Conservation (phyloP, 2,113 vertebrate species). For the Rhinogobius similis region DNA sequence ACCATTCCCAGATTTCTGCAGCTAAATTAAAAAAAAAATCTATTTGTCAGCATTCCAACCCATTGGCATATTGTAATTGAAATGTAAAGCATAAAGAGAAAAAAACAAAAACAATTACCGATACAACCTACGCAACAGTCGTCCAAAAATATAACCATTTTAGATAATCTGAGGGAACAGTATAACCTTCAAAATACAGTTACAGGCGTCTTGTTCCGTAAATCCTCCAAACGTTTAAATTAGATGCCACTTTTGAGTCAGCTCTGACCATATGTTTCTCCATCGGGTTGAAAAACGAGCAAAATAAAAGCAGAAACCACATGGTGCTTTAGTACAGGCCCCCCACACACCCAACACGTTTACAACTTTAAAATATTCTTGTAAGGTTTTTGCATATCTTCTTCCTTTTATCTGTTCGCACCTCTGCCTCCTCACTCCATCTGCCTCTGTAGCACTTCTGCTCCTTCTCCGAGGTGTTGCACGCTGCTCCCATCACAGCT, state of each 20-base stretch:
- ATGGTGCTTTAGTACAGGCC: conserved; percentile 11
- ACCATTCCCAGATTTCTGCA: no score
- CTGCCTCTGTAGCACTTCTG: conserved; percentile 17
- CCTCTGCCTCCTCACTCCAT: conserved; percentile 16
- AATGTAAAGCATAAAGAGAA: background rate
- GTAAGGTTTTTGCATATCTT: conserved; percentile 1
- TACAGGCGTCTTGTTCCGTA: no score
- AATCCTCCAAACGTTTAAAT: no score
- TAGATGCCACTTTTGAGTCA: conserved; percentile 15
- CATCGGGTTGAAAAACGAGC: conserved; percentile 28
- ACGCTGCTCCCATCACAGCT: conserved; percentile 22
- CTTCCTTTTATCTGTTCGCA: conserved; percentile 15
- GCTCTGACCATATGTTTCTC: conserved; percentile 32
- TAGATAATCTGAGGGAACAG: no score
- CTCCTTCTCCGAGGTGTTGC: background rate
- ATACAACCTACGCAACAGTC: no score
- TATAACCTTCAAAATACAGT: no score
- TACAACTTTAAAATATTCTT: background rate
- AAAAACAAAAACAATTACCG: background rate
- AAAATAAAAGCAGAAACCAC: conserved; percentile 17
- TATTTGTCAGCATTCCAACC: background rate
- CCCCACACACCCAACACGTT: background rate
- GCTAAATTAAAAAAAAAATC: background rate
- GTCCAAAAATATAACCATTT: no score
- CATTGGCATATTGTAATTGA: background rate